These are phyloP conservation scores for Amia ocellicauda DNA, from an alignment of 2,113 vertebrate species.

Conservation along the genomic window DNA sequence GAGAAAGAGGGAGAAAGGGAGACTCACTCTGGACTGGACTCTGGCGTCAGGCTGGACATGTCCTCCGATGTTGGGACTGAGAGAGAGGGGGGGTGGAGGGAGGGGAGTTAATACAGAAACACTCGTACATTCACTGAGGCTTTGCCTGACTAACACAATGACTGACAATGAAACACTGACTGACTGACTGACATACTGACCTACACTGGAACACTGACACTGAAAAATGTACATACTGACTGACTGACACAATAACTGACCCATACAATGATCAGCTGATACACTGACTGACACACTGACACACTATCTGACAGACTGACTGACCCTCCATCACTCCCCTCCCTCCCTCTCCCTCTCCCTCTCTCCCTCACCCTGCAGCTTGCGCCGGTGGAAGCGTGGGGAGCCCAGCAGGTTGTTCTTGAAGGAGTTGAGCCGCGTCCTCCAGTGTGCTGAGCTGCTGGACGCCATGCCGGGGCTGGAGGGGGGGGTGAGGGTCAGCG, in stretches of 20 bases:
- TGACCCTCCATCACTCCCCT: no score
- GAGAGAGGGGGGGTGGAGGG: constrained; percentile 30
- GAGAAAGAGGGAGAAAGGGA: no score
- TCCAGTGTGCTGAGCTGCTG: constrained; percentile 78
- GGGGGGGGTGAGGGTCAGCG: constrained; percentile 76
- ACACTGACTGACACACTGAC: no score
- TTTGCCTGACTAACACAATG: no score
- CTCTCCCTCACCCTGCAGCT: constrained; percentile 82
- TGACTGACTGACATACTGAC: no score
- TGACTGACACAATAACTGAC: no score
- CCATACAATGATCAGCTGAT: no score
- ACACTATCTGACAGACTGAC: no score
- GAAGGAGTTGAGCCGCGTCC: constrained; percentile 87
- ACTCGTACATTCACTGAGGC: not conserved
- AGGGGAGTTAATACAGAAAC: not conserved
- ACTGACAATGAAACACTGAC: no score
- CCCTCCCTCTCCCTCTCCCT: no score
- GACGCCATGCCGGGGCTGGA: constrained; percentile 82
- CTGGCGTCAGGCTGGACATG: constrained; percentile 89
- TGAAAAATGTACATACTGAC: no score
- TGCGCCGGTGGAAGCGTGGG: constrained; percentile 87
- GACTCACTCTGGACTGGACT: constrained; percentile 91
- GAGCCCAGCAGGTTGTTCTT: constrained; percentile 91
- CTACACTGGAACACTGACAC: no score
- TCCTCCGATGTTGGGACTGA: constrained; percentile 89